Conservation (phyloP, 2,113 vertebrate species). For the Alligator mississippiensis region DNA sequence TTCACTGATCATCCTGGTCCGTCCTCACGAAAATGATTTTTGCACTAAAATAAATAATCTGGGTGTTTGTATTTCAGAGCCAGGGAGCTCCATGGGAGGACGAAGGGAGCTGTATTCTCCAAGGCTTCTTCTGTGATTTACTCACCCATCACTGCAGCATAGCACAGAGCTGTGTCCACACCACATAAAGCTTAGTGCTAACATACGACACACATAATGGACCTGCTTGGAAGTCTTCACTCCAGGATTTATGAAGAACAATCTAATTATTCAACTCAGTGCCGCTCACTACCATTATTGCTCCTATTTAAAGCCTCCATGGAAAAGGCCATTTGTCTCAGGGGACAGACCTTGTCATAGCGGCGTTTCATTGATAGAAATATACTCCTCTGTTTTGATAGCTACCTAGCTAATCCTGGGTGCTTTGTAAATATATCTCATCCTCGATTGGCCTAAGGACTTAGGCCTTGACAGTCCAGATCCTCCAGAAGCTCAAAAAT, state of each 20-base stretch:
- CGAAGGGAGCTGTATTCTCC: slow-evolving; percentile 7
- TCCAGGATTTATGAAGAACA: slow-evolving; percentile 73
- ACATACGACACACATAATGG: slow-evolving; percentile 62
- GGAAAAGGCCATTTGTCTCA: slow-evolving; percentile 75
- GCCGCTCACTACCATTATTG: slow-evolving; percentile 69
- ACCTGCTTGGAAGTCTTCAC: slow-evolving; percentile 64
- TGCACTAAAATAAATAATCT: slow-evolving; percentile 36
- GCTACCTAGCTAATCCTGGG: slow-evolving; percentile 44
- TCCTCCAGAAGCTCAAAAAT: slow-evolving; percentile 42
- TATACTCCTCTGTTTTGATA: slow-evolving; percentile 52
- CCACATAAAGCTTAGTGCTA: slow-evolving; percentile 53
- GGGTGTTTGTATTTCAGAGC: slow-evolving; percentile 29
- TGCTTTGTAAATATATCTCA: slow-evolving; percentile 64
- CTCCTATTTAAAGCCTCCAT: slow-evolving; percentile 68
- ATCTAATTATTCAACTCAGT: slow-evolving; percentile 74
- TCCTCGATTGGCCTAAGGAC: slow-evolving; percentile 44
- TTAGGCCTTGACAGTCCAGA: not conserved
- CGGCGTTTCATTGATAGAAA: slow-evolving; percentile 63
- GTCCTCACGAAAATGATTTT: slow-evolving; percentile 14
- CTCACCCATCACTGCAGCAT: slow-evolving; percentile 28
- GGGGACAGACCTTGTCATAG: slow-evolving; percentile 73
- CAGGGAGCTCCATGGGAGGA: not conserved
- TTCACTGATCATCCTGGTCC: slow-evolving; percentile 37
- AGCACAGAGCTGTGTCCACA: slow-evolving; percentile 50
- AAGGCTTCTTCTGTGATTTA: slow-evolving; percentile 43